Conservation (phyloP, 2,888 invertebrate genomes). For the Tubulanus polymorphus region DNA sequence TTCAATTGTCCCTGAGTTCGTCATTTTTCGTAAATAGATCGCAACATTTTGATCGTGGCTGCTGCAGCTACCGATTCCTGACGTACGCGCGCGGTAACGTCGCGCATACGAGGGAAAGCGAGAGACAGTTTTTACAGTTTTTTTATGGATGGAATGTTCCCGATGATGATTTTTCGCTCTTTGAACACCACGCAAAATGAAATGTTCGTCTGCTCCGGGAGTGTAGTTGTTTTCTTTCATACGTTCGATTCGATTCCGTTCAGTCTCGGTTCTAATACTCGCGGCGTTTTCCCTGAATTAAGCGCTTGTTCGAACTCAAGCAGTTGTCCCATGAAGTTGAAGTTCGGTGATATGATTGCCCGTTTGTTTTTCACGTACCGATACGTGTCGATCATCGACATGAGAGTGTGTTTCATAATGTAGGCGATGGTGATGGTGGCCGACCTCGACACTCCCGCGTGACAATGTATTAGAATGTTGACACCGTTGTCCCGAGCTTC, state of each 20-base stretch:
- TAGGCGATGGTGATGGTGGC: conserved; percentile 93
- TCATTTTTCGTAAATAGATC: too few species aligned
- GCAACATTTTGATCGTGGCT: too few species aligned
- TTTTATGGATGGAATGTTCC: too few species aligned
- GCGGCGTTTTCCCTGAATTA: conserved; percentile 29
- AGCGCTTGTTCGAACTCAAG: conserved; percentile 70
- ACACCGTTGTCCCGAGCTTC: conserved; percentile 67
- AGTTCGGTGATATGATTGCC: conserved; percentile 88
- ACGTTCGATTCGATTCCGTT: neutral
- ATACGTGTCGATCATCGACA: conserved; percentile 83
- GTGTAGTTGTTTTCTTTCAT: neutral
- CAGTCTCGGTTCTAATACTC: conserved; percentile 25
- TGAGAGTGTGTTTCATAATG: conserved; percentile 76
- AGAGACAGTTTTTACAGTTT: too few species aligned
- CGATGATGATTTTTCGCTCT: too few species aligned
- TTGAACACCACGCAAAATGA: too few species aligned
- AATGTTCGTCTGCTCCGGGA: too few species aligned
- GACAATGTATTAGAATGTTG: conserved; percentile 87
- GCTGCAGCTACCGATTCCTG: too few species aligned
- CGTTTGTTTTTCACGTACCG: conserved; percentile 78
- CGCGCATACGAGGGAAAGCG: too few species aligned
- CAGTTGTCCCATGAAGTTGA: conserved; percentile 90
- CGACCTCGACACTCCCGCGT: conserved; percentile 90
- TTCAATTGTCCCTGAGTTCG: too few species aligned
- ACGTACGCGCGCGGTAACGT: too few species aligned